phyloP scores from a whole-genome alignment of 1,140 invertebrate genomes.

The Holotrichia oblita region DNA sequence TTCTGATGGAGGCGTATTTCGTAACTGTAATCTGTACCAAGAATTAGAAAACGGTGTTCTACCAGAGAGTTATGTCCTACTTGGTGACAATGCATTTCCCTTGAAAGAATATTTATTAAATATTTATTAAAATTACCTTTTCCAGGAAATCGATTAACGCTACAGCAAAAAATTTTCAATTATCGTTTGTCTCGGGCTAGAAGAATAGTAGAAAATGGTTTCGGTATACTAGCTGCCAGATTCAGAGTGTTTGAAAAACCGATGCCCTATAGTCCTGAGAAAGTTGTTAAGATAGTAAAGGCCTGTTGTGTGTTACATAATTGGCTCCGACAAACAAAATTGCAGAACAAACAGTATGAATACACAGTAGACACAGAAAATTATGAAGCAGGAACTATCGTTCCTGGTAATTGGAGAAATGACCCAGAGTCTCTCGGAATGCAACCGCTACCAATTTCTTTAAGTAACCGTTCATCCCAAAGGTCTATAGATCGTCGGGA shows the following conservation, averaged over 20 bases:
- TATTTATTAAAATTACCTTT: slow-evolving; percentile 35
- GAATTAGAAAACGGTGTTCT: slow-evolving; percentile 20
- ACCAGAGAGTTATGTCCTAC: slow-evolving; percentile 33
- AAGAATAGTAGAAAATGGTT: slow-evolving; percentile 15
- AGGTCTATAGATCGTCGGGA: slow-evolving; percentile 41
- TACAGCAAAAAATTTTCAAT: slow-evolving; percentile 48
- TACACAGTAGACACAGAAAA: slow-evolving; percentile 41
- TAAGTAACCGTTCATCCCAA: slow-evolving; percentile 41
- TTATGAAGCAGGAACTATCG: slow-evolving; percentile 37
- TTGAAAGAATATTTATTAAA: slow-evolving; percentile 25
- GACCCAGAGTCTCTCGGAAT: slow-evolving; percentile 39
- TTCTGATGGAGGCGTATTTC: neutral
- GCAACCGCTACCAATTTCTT: slow-evolving; percentile 42
- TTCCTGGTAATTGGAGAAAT: slow-evolving; percentile 44
- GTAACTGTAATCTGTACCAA: neutral
- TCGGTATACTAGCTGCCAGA: neutral
- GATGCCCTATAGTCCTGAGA: slow-evolving; percentile 44
- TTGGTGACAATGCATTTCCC: slow-evolving; percentile 12
- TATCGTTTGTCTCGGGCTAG: neutral
- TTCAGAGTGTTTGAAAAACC: slow-evolving; percentile 42
- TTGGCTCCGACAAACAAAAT: slow-evolving; percentile 46
- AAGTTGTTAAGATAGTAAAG: slow-evolving; percentile 44
- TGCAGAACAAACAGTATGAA: slow-evolving; percentile 39
- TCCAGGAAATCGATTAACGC: neutral
- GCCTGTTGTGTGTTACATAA: slow-evolving; percentile 47